Conservation (phyloP, 2,797 vertebrate genomes). For the Trichosurus vulpecula region DNA sequence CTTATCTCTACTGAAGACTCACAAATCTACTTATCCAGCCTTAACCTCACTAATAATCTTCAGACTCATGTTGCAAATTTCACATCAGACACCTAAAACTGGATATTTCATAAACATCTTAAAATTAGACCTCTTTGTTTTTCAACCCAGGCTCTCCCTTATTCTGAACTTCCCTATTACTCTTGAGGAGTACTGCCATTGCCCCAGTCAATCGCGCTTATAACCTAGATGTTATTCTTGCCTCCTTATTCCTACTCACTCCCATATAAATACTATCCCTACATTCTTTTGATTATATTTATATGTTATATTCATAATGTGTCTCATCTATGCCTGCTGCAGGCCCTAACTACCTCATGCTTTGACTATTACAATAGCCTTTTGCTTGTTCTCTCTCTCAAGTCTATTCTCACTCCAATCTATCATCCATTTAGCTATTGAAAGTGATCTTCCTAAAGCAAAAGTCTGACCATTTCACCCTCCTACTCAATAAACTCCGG, state of each 20-base stretch:
- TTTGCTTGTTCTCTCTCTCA: neutral
- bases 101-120: too few species aligned
- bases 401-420: neutral
- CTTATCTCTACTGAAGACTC: too few species aligned
- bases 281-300: neutral
- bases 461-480: too few species aligned
- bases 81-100: too few species aligned
- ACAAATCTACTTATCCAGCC: too few species aligned
- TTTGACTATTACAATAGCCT: neutral
- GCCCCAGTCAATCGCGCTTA: neutral
- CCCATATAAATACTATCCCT: neutral
- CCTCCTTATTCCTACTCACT: neutral
- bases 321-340: neutral
- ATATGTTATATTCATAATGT: too few species aligned
- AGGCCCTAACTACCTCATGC: neutral
- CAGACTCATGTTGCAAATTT: too few species aligned
- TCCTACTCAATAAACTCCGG: neutral
- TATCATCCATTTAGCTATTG: neutral
- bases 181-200: neutral
- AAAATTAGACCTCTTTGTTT: too few species aligned
- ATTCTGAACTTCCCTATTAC: neutral
- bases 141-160: neutral
- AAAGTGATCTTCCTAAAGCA: neutral
- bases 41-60: too few species aligned
- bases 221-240: neutral